Evolutionary conservation across 2,113 vertebrate genomes (phyloP).

Genomic region (Pan paniscus): DNA sequence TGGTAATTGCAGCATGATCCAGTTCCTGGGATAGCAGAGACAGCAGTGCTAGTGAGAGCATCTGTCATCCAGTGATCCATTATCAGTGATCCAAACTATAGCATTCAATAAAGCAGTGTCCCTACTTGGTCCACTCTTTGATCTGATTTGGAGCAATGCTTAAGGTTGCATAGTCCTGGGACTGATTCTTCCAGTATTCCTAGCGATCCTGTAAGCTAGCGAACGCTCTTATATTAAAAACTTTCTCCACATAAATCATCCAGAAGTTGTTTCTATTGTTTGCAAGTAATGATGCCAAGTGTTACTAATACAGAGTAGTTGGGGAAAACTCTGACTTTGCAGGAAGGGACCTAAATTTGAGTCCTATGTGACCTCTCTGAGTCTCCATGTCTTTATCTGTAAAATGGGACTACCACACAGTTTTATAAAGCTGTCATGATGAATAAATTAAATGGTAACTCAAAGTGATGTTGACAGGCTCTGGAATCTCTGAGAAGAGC

Average conservation of each 20-base stretch:
- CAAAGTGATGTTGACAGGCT: not conserved
- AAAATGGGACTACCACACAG: not conserved
- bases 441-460: conserved; percentile 5
- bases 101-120: not conserved
- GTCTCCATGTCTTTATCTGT: not conserved
- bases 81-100: not conserved
- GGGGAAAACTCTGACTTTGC: not conserved
- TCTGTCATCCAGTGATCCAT: no score
- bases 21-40: not conserved
- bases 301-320: not conserved
- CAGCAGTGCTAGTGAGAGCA: not conserved
- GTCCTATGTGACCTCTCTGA: not conserved
- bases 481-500: not conserved
- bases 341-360: not conserved
- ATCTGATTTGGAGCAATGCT: not conserved
- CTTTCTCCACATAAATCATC: not conserved
- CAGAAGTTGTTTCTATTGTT: not conserved
- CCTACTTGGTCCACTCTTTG: not conserved
- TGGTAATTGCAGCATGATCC: not conserved
- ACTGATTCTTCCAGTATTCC: not conserved
- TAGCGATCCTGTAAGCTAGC: not conserved
- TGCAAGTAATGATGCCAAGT: not conserved
- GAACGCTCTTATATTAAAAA: not conserved
- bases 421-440: not conserved
- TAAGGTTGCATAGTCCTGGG: not conserved